Evolutionary conservation across 2,888 invertebrate genomes (phyloP).

Genomic region (Agrochola macilenta): DNA sequence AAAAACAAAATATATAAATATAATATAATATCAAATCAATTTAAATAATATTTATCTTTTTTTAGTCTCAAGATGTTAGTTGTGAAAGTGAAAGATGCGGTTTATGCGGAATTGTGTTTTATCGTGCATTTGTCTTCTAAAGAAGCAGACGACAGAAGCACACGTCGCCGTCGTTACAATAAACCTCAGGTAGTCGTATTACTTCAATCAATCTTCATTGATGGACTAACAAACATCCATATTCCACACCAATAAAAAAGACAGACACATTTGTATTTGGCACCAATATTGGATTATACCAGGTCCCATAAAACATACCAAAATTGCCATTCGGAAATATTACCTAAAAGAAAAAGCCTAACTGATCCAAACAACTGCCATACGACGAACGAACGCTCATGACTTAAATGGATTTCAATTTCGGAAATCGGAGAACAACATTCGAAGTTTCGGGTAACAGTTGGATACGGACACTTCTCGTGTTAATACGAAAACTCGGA

Average conservation of each 20-base stretch:
- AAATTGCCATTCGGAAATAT: slow-evolving; percentile 34
- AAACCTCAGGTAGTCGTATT: background rate
- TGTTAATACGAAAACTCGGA: slow-evolving; percentile 42
- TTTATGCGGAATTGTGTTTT: no score
- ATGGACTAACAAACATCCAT: slow-evolving; percentile 27
- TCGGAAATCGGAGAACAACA: slow-evolving; percentile 54
- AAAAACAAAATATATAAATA: no score
- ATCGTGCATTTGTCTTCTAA: no score
- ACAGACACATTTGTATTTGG: slow-evolving; percentile 29
- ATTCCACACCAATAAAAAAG: slow-evolving; percentile 30
- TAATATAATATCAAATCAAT: no score
- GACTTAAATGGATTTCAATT: slow-evolving; percentile 63
- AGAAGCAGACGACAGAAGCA: background rate
- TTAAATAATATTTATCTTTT: no score
- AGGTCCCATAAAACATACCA: slow-evolving; percentile 26
- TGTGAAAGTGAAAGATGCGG: no score
- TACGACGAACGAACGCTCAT: slow-evolving; percentile 46
- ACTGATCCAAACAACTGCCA: slow-evolving; percentile 54
- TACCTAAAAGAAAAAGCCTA: slow-evolving; percentile 39
- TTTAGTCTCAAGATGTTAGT: background rate
- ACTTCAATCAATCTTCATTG: no score
- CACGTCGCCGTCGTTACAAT: no score
- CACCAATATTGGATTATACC: slow-evolving; percentile 21
- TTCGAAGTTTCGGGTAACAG: slow-evolving; percentile 54
- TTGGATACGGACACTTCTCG: slow-evolving; percentile 46